Percentiles rank a stretch among this genome's conserved stretches.
phyloP scores from a whole-genome alignment of 2,888 invertebrate species.

The Alcis repandata region DNA sequence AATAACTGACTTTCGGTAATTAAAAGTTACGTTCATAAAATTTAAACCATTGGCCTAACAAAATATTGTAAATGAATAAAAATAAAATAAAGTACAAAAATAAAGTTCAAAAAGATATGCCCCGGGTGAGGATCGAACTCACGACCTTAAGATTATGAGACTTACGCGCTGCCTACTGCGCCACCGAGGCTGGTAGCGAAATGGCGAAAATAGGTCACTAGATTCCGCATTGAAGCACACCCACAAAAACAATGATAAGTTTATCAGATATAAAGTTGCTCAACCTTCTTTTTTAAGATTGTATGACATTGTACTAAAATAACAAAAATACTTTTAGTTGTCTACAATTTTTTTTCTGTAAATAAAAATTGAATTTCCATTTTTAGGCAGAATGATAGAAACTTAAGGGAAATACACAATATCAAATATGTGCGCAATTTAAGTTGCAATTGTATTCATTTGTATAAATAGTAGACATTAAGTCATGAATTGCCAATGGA shows the following conservation, averaged over 20 bases:
- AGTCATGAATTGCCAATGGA: no score
- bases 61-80: not conserved
- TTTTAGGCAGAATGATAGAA: no score
- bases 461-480: no score
- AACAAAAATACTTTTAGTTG: no score
- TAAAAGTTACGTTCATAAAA: not conserved
- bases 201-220: conserved; percentile 32
- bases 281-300: no score
- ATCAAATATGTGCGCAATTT: no score
- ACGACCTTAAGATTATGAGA: conserved; percentile 97
- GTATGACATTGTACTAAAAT: no score
- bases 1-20: no score
- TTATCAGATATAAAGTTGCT: not conserved
- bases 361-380: no score
- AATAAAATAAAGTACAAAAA: not conserved
- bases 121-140: conserved; percentile 98
- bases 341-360: no score
- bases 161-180: conserved; percentile 90
- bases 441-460: no score
- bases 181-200: conserved; percentile 55
- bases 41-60: not conserved
- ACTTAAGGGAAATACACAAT: no score
- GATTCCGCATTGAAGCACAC: not conserved
- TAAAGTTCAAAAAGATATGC: conserved; percentile 89
- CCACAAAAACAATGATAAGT: not conserved